phyloP scores from a whole-genome alignment of 2,888 invertebrate genomes.

The Sminthurides aquaticus region DNA sequence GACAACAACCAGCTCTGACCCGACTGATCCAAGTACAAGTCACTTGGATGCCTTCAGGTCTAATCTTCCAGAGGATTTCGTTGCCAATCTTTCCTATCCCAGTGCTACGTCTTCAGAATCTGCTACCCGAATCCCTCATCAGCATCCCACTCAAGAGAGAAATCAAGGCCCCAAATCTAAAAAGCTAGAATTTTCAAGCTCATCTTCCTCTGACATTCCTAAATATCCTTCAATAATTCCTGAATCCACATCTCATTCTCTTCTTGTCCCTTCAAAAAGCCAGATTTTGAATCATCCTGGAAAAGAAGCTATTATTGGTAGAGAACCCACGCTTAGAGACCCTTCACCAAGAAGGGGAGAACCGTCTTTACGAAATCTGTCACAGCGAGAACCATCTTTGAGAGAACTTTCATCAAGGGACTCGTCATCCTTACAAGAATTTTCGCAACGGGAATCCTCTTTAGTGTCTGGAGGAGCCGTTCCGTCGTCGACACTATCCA shows the following conservation, averaged over 20 bases:
- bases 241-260: too few relatives aligned
- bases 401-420: not conserved
- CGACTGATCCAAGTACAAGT: not conserved
- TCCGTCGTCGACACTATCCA: conserved; percentile 50
- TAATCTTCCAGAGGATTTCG: not conserved
- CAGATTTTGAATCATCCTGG: too few relatives aligned
- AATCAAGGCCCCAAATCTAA: too few relatives aligned
- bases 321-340: too few relatives aligned
- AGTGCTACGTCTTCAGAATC: not conserved
- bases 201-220: not conserved
- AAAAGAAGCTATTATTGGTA: too few relatives aligned
- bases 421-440: not conserved
- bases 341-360: too few relatives aligned
- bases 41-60: not conserved
- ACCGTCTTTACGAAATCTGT: not conserved
- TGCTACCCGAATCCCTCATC: not conserved
- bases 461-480: conserved; percentile 46
- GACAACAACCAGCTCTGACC: not conserved
- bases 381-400: not conserved
- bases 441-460: not conserved
- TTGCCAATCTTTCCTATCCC: not conserved
- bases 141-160: not conserved
- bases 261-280: not conserved
- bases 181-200: not conserved
- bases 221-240: too few relatives aligned